Evolutionary conservation across 2,888 invertebrate species (phyloP), one percentile per base, ranked within the genome.

Genomic region (Pyralis farinalis): DNA sequence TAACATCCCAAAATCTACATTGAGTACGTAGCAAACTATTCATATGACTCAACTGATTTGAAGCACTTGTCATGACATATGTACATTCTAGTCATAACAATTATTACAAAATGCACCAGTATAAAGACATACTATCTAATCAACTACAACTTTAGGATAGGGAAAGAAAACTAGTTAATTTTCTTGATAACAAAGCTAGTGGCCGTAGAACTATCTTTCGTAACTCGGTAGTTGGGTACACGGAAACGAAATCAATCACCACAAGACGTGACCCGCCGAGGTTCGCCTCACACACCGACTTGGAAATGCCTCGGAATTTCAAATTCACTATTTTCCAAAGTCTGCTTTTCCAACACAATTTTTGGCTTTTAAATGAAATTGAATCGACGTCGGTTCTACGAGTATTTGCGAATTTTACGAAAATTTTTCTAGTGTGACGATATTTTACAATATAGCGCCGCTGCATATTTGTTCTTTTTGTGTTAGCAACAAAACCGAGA

Each of bases 181-280:
- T 25, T 7, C 25, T 2, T 7, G 7, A 25, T 25, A 25, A 4
- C 8, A 8, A 25, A 2, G 25, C 25, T 25, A 25, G 21, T 21
- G 3, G 25, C 8, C n/a, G 25, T n/a, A 8, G n/a, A 25, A 25
- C 25, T 25, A 25, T 25, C 8, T 25, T 2, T 25, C n/a, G 25
- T 25, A 8, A 25, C 25, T 25, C n/a, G 25, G 25, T 25, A 25
- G 8, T n/a, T 48, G 39, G 38, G 47, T 20, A 44, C 47, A 47
- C 53, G 59, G 65, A 58, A 63, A 62, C 48, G 55, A 55, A 63
- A 65, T 63, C 61, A 65, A 68, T 66, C 58, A 61, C 55, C 46
- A 41, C 49, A 11, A 10, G 38, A 46, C 46, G 44, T 43, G 43
- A 44, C 38, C 37, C 27, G 31, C 7, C n/a, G 8, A 32, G 28